These are phyloP conservation scores for Leucophenga varia DNA, from an alignment of 1,140 invertebrate species.

Conservation along the genomic window DNA sequence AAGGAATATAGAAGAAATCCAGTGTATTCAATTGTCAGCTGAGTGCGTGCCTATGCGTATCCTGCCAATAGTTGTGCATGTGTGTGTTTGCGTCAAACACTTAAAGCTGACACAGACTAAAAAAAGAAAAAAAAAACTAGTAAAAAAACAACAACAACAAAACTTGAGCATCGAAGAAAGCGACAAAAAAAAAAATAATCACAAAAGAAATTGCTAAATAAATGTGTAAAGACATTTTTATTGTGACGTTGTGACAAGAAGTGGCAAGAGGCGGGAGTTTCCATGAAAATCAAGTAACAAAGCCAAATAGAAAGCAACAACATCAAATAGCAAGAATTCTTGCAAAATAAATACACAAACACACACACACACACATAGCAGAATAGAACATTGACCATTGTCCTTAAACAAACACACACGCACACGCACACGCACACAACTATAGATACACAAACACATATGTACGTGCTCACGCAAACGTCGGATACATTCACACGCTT, in stretches of 20 bases:
- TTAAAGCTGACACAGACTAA: slow-evolving; percentile 33
- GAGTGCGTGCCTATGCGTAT: not conserved
- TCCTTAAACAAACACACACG: slow-evolving; percentile 5
- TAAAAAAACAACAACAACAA: slow-evolving; percentile 51
- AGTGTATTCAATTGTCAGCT: slow-evolving; percentile 32
- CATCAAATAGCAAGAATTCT: slow-evolving; percentile 28
- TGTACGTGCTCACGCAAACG: no score
- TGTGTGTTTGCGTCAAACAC: slow-evolving; percentile 15
- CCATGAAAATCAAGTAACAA: no score
- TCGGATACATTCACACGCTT: slow-evolving; percentile 18
- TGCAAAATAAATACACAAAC: slow-evolving; percentile 8
- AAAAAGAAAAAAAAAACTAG: slow-evolving; percentile 35
- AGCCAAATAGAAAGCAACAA: no score
- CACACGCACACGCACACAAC: not conserved
- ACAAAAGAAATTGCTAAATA: slow-evolving; percentile 52
- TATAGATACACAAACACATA: not conserved
- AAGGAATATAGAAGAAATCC: slow-evolving; percentile 10
- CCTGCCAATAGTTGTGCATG: not conserved
- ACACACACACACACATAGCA: slow-evolving; percentile 11
- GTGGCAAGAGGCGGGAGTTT: no score
- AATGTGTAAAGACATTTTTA: slow-evolving; percentile 53
- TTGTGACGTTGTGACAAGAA: no score
- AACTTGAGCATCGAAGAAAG: no score
- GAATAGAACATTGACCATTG: slow-evolving; percentile 48
- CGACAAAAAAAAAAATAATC: slow-evolving; percentile 39